Evolutionary conservation across 2,113 vertebrate species (phyloP).

Genomic region (Hipposideros armiger): DNA sequence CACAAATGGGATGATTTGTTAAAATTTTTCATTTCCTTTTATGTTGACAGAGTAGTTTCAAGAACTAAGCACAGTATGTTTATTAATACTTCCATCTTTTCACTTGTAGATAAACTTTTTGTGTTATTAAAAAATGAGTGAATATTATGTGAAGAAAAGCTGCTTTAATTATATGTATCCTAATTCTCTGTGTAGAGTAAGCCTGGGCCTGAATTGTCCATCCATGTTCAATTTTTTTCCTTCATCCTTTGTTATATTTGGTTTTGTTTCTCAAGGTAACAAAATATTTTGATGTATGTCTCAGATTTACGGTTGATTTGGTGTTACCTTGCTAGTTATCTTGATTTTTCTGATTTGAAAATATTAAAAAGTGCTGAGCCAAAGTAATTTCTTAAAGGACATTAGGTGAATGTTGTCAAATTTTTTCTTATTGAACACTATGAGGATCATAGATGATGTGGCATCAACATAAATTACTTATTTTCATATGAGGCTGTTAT

Average conservation of each 20-base stretch:
- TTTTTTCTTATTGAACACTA: not conserved
- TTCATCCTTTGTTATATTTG: slow-evolving; percentile 29
- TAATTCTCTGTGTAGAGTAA: not conserved
- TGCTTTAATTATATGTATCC: not conserved
- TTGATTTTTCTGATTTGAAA: slow-evolving; percentile 57
- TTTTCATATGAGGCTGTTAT: not conserved
- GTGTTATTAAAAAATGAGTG: slow-evolving; percentile 2
- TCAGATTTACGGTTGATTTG: slow-evolving; percentile 25
- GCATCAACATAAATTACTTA: not conserved
- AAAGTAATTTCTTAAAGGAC: slow-evolving; percentile 34
- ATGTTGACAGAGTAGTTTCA: slow-evolving; percentile 47
- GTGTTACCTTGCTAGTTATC: slow-evolving; percentile 45
- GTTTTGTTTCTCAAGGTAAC: slow-evolving; percentile 60
- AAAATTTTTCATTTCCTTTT: slow-evolving; percentile 26
- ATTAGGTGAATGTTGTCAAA: not conserved
- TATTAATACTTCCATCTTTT: slow-evolving; percentile 66
- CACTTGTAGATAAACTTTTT: slow-evolving; percentile 71
- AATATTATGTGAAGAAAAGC: not conserved
- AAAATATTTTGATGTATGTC: slow-evolving; percentile 35
- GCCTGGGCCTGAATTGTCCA: slow-evolving; percentile 63
- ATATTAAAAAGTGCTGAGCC: slow-evolving; percentile 53
- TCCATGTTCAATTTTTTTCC: slow-evolving; percentile 49
- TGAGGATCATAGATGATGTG: slow-evolving; percentile 5
- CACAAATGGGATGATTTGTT: slow-evolving; percentile 6
- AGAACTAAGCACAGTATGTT: slow-evolving; percentile 10